Percentiles rank a stretch among this genome's conserved stretches.
Conservation (phyloP, 2,888 invertebrate species). For the Mesochorus sp. region DNA sequence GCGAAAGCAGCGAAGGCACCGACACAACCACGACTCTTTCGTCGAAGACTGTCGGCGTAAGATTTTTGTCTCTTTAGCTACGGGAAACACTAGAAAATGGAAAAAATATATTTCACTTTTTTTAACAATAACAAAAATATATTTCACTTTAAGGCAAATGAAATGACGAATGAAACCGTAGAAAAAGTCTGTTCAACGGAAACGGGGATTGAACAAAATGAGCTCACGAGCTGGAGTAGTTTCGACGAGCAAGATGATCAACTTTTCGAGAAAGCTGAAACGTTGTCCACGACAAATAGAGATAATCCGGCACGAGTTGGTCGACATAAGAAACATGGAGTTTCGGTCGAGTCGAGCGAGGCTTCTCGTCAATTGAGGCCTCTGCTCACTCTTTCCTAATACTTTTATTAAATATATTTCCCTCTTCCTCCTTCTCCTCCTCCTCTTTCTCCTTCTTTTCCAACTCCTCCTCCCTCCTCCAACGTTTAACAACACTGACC, state of each 20-base stretch:
- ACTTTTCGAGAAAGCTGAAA: slow-evolving; percentile 31
- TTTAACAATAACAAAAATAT: no score
- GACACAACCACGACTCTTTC: slow-evolving; percentile 73
- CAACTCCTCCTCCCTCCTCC: neutral
- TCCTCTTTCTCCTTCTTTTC: neutral
- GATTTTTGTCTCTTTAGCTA: neutral
- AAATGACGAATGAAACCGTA: slow-evolving; percentile 5
- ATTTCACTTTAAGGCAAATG: no score
- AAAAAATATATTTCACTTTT: no score
- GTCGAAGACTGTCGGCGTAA: slow-evolving; percentile 47
- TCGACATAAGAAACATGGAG: slow-evolving; percentile 34
- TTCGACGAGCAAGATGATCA: slow-evolving; percentile 69
- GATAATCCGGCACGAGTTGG: slow-evolving; percentile 45
- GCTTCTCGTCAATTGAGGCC: slow-evolving; percentile 73
- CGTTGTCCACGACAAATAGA: slow-evolving; percentile 38
- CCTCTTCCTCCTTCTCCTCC: slow-evolving; percentile 23
- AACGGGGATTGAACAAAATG: neutral
- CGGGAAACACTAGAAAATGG: neutral
- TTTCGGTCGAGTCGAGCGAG: slow-evolving; percentile 69
- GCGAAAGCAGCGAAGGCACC: slow-evolving; percentile 77
- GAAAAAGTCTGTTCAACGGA: neutral
- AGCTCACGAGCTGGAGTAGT: slow-evolving; percentile 73
- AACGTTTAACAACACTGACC: no score
- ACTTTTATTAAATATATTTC: neutral
- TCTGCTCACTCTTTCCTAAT: slow-evolving; percentile 72